phyloP scores from a whole-genome alignment of 2,113 vertebrate species.

The Oceanodroma tethys region DNA sequence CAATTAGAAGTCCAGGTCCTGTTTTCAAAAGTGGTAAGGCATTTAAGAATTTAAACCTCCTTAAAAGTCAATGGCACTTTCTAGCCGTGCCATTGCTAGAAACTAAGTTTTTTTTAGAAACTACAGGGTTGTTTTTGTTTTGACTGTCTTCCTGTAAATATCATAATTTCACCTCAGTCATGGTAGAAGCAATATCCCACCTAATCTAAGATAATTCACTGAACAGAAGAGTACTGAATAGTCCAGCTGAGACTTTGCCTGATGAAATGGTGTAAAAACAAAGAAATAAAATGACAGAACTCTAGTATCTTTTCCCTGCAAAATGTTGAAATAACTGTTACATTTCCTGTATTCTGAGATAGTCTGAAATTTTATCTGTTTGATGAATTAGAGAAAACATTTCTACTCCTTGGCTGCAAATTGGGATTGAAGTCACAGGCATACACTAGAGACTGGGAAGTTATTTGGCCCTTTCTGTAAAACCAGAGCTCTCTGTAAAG shows the following conservation, averaged over 20 bases:
- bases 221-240: background rate
- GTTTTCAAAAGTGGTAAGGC: background rate
- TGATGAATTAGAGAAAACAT: background rate
- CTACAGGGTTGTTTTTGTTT: background rate
- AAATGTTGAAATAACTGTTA: background rate
- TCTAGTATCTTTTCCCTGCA: background rate
- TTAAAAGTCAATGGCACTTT: background rate
- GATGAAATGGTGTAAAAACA: background rate
- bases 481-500: background rate
- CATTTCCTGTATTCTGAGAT: background rate
- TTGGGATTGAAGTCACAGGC: background rate
- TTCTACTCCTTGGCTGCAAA: background rate
- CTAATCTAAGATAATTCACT: background rate
- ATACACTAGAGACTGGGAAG: background rate
- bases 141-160: background rate
- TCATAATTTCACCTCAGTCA: background rate
- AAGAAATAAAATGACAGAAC: background rate
- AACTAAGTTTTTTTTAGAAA: background rate
- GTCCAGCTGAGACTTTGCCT: background rate
- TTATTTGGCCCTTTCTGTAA: background rate
- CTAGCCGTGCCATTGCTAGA: background rate
- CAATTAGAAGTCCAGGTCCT: background rate
- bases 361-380: background rate
- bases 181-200: background rate
- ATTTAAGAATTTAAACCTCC: background rate